Evolutionary conservation across 2,113 vertebrate species (phyloP), one percentile per base, ranked within the genome.

Genomic region (Tretioscincus oriximinensis): DNA sequence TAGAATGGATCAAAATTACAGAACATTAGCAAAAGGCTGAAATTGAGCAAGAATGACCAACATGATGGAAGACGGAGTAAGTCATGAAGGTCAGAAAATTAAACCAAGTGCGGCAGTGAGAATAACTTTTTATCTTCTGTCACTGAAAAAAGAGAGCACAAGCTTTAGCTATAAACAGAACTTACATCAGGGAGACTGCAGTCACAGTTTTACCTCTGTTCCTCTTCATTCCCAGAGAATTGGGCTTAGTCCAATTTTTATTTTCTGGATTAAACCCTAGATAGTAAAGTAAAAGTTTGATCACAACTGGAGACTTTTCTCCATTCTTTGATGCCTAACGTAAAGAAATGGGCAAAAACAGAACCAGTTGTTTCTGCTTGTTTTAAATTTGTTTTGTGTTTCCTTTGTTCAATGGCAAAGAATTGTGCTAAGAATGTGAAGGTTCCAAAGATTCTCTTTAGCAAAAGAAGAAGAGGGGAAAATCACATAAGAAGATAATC

Each of bases 371-470:
- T 1, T 0, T 35, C 41, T 22, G 4, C 26, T 78, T 83, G 81
- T 72, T 90, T 75, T 81, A 80, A 80, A 85, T 84, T 89, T 63
- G 75, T 83, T 2, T 0, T 83, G 47, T 49, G 65, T 45, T 4
- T 84, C 68, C 83, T 77, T 79, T 80, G 84, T 72, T 88, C 74
- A 66, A 51, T 61, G 86, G 82, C 88, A 85, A 90, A 88, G 79
- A 90, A 82, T 89, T 89, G 35, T 64, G 89, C 90, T 93, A 6
- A 4, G 71, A 83, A 84, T 83, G 83, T 85, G 87, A 83, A 82
- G 80, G 85, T 88, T 90, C 91, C 84, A 81, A 88, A 93, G 93
- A n/a, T n/a, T 94, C 93, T 26, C 7, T 12, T 54, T 78, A 58
- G 0, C n/a, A 74, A 92, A 89, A 74, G 86, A 88, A 76, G 78